phyloP scores from a whole-genome alignment of 2,113 vertebrate genomes.

The Tragelaphus scriptus region DNA sequence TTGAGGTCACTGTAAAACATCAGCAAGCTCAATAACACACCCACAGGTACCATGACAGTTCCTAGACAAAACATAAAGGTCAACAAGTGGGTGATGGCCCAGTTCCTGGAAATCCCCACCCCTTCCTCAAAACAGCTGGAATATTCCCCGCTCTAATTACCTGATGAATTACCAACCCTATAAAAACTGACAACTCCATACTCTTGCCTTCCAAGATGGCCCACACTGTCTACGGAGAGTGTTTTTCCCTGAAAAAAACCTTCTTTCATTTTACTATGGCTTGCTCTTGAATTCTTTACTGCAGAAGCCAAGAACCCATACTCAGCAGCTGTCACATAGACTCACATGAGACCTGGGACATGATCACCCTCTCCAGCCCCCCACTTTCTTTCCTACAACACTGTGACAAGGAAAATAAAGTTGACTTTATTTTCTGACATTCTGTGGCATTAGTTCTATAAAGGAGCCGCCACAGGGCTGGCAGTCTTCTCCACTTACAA shows the following conservation, averaged over 20 bases:
- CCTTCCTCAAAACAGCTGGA: neutral
- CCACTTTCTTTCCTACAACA: neutral
- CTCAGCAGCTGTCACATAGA: neutral
- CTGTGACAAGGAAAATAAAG: neutral
- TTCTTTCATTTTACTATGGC: neutral
- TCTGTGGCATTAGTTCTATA: neutral
- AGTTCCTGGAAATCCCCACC: neutral
- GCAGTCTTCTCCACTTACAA: neutral
- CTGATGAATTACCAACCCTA: neutral
- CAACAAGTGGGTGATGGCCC: neutral
- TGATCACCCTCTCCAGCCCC: neutral
- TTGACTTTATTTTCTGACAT: neutral
- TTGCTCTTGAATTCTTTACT: neutral
- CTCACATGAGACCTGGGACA: neutral
- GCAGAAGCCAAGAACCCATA: neutral
- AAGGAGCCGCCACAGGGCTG: neutral
- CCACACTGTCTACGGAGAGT: neutral
- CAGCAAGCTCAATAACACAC: neutral
- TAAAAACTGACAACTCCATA: neutral
- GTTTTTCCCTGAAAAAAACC: neutral
- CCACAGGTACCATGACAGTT: neutral
- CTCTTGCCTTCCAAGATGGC: neutral
- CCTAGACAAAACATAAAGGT: neutral
- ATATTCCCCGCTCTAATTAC: neutral
- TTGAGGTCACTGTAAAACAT: neutral